Evolutionary conservation across 1,140 invertebrate species (phyloP).

Genomic region (Drosophila pseudoobscura): DNA sequence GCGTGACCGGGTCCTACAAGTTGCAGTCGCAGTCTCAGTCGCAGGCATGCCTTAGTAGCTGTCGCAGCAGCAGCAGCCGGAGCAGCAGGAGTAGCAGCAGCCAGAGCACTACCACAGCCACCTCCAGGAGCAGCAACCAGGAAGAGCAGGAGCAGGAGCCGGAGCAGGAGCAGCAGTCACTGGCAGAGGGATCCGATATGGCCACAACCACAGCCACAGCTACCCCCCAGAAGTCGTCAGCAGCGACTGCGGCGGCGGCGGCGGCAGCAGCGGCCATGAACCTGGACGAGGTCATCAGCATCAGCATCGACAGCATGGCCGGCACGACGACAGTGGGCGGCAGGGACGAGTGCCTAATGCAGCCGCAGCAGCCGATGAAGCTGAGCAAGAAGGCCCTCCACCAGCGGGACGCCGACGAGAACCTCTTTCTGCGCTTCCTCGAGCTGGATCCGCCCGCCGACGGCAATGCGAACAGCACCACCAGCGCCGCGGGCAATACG

Average conservation of each 20-base stretch:
- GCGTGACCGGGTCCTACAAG: conserved; percentile 84
- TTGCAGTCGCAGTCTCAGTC: conserved; percentile 82
- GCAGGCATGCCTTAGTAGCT: conserved; percentile 1
- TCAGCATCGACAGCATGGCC: conserved; percentile 77
- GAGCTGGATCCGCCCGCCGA: conserved; percentile 89
- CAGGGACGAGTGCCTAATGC: conserved; percentile 43
- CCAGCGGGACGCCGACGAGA: conserved; percentile 88
- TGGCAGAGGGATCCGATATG: conserved; percentile 29
- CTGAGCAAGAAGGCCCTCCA: conserved; percentile 85
- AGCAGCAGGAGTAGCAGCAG: conserved; percentile 13
- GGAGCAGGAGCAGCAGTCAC: not conserved
- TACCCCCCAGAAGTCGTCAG: conserved; percentile 41
- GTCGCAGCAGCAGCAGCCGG: conserved; percentile 11
- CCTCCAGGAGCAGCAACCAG: conserved; percentile 3
- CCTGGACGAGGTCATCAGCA: conserved; percentile 72
- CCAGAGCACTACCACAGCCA: not conserved
- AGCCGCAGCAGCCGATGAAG: conserved; percentile 68
- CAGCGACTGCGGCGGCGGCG: conserved; percentile 4
- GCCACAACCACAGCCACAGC: conserved; percentile 17
- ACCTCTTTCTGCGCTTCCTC: conserved; percentile 90
- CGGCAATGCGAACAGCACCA: conserved; percentile 83
- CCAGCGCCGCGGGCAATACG: conserved; percentile 83
- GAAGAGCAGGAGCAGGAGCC: not conserved
- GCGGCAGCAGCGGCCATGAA: conserved; percentile 1
- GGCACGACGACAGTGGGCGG: conserved; percentile 22